phyloP scores from a whole-genome alignment of 2,797 vertebrate genomes.

The Dermochelys coriacea region DNA sequence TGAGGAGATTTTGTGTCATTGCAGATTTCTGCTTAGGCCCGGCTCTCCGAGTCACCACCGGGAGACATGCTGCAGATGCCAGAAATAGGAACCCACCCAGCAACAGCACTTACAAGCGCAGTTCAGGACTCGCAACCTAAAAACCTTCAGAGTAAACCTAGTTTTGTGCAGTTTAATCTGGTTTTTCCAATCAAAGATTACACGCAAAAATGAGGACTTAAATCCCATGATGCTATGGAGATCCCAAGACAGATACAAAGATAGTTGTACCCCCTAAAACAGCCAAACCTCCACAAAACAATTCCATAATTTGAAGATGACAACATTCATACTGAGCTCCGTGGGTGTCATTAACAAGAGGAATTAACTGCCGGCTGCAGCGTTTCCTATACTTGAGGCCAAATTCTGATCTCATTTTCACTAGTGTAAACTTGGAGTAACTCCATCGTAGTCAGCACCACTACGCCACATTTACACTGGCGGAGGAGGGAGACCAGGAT shows the following conservation, averaged over 20 bases:
- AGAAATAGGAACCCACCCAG: background rate
- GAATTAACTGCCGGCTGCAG: background rate
- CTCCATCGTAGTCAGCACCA: background rate
- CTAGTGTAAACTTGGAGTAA: background rate
- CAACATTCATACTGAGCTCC: background rate
- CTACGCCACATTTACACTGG: no score
- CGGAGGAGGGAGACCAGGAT: accelerated
- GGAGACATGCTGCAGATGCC: background rate
- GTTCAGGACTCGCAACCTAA: background rate
- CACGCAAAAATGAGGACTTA: background rate
- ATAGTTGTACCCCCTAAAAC: background rate
- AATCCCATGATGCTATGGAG: background rate
- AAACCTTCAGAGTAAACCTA: background rate
- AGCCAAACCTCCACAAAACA: background rate
- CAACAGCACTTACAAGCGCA: background rate
- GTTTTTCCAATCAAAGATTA: background rate
- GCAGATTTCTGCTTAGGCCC: background rate
- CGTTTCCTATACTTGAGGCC: background rate
- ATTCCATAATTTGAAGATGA: background rate
- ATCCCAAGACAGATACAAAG: background rate
- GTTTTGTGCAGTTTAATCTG: background rate
- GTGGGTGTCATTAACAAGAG: background rate
- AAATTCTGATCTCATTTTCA: background rate
- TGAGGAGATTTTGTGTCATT: background rate
- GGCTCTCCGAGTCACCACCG: background rate